Conservation (phyloP, 2,797 vertebrate species). For the Esox lucius region DNA sequence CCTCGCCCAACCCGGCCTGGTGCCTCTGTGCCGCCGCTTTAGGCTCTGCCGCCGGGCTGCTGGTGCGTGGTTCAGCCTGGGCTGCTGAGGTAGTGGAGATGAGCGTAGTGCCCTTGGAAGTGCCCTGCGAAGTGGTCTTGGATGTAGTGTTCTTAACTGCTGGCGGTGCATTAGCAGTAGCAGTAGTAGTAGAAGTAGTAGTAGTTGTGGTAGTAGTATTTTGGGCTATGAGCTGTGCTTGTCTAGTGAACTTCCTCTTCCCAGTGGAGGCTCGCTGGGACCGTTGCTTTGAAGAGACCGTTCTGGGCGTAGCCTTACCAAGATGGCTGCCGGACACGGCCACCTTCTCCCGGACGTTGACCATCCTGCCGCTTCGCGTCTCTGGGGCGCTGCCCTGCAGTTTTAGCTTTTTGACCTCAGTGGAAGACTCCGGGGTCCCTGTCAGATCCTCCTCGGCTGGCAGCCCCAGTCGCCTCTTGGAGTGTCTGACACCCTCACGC, state of each 20-base stretch:
- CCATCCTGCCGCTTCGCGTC: constrained; percentile 82
- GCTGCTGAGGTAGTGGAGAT: constrained; percentile 5
- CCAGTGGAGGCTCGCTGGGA: constrained; percentile 90
- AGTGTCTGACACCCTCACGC: constrained; percentile 94
- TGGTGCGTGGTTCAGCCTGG: not conserved
- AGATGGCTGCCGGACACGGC: constrained; percentile 82
- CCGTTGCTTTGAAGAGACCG: constrained; percentile 59
- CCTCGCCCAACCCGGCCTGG: constrained; percentile 64
- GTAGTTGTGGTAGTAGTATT: constrained; percentile 84
- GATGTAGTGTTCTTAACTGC: not conserved
- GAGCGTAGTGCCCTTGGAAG: not conserved
- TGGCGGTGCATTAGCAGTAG: not conserved
- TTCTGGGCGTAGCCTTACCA: constrained; percentile 77
- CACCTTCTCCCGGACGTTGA: constrained; percentile 73
- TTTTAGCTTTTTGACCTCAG: constrained; percentile 67
- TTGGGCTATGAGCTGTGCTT: constrained; percentile 86
- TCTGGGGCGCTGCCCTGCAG: constrained; percentile 73
- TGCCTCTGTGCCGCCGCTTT: constrained; percentile 53
- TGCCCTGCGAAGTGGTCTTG: constrained; percentile 44
- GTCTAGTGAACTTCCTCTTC: constrained; percentile 89
- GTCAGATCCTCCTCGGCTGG: constrained; percentile 36
- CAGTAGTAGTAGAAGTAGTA: not conserved
- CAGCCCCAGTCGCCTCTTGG: constrained; percentile 91
- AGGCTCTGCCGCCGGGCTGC: constrained; percentile 62
- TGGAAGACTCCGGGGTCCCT: not conserved